phyloP scores from a whole-genome alignment of 2,797 vertebrate species.

The Ataeniobius toweri region DNA sequence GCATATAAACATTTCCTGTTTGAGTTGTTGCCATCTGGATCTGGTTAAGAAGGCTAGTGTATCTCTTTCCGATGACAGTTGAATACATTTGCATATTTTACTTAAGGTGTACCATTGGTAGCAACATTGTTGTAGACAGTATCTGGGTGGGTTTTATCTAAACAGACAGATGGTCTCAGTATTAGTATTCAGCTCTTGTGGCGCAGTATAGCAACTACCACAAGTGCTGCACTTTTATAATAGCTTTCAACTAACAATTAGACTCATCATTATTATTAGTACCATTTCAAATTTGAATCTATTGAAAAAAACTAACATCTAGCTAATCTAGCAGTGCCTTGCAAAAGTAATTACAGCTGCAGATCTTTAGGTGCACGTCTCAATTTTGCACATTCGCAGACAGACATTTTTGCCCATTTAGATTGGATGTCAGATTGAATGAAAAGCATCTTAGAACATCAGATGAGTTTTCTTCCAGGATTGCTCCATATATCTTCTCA shows the following conservation, averaged over 20 bases:
- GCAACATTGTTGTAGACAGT: slow-evolving; percentile 1
- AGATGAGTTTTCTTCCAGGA: background rate
- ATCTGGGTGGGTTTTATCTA: slow-evolving; percentile 17
- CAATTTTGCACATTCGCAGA: background rate
- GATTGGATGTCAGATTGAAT: background rate
- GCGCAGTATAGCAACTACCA: slow-evolving; percentile 6
- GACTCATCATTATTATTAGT: background rate
- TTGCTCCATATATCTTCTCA: background rate
- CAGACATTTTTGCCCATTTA: background rate
- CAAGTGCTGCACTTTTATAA: background rate
- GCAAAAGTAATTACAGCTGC: background rate
- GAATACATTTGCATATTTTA: slow-evolving; percentile 10
- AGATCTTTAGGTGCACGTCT: too few relatives aligned
- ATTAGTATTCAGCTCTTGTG: slow-evolving; percentile 4
- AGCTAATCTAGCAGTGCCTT: background rate
- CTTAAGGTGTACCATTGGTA: background rate
- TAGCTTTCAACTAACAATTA: background rate
- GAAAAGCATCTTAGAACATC: background rate
- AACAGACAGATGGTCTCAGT: slow-evolving; percentile 17
- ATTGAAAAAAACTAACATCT: background rate
- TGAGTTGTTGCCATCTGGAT: slow-evolving; percentile 29
- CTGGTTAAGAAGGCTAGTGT: slow-evolving; percentile 19
- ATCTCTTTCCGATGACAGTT: slow-evolving; percentile 10
- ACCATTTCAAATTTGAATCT: background rate
- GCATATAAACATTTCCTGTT: slow-evolving; percentile 1